Percentiles rank a stretch among this genome's conserved stretches.
These are phyloP conservation scores for Phataginus tricuspis DNA, from an alignment of 2,797 vertebrate species.

Conservation along the genomic window DNA sequence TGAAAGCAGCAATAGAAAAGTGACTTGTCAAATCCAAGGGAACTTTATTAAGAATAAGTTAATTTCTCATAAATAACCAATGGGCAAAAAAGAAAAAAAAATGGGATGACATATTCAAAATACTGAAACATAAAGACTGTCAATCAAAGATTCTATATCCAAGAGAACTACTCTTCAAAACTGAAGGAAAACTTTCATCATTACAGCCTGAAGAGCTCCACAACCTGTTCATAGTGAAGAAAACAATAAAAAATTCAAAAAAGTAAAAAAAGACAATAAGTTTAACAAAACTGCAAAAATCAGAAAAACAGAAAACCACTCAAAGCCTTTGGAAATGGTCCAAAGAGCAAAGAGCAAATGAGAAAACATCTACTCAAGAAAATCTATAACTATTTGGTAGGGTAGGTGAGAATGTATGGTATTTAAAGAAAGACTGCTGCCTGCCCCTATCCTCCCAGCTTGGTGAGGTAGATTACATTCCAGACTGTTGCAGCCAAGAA, in stretches of 20 bases:
- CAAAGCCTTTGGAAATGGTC: not conserved
- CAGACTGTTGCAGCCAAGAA: not conserved
- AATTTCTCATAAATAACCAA: slow-evolving; percentile 17
- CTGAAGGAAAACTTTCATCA: not conserved
- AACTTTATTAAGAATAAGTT: not conserved
- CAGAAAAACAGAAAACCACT: not conserved
- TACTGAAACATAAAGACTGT: not conserved
- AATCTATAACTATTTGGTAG: slow-evolving; percentile 25
- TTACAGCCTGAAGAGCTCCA: not conserved
- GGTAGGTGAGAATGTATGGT: not conserved
- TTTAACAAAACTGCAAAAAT: not conserved
- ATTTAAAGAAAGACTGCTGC: not conserved
- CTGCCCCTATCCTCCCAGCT: not conserved
- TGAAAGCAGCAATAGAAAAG: not conserved
- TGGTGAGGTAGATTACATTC: not conserved
- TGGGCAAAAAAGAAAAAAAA: not conserved
- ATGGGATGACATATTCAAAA: not conserved
- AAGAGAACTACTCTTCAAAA: not conserved
- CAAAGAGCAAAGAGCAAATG: not conserved
- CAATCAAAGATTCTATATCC: not conserved
- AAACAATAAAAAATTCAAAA: slow-evolving; percentile 15
- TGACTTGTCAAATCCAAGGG: not conserved
- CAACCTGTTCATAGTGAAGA: not conserved
- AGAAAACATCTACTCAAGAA: not conserved
- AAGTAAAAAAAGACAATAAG: not conserved